Percentiles rank a stretch among this genome's conserved stretches.
phyloP scores from a whole-genome alignment of 2,113 vertebrate genomes.

The Ceyx margarethae region DNA sequence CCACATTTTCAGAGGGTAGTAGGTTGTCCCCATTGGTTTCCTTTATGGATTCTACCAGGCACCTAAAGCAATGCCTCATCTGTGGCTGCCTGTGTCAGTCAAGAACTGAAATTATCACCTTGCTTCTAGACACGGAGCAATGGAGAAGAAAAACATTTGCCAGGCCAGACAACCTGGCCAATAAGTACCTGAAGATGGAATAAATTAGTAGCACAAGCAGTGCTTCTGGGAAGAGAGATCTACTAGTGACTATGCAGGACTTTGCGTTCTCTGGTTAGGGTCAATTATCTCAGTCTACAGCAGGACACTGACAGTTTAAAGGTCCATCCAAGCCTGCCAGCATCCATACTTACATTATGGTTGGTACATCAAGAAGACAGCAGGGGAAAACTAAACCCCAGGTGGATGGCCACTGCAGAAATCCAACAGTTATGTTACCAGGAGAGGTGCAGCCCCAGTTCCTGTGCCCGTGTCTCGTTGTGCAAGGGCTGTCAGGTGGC shows the following conservation, averaged over 20 bases:
- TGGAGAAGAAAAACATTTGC: background rate
- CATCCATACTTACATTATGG: rapidly evolving
- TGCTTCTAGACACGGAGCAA: background rate
- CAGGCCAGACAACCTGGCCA: background rate
- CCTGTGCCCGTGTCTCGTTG: background rate
- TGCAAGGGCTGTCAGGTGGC: background rate
- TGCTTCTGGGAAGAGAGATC: background rate
- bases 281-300: background rate
- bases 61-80: background rate
- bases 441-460: background rate
- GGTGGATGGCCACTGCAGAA: background rate
- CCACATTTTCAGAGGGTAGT: background rate
- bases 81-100: background rate
- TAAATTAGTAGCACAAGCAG: background rate
- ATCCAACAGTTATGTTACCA: background rate
- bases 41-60: background rate
- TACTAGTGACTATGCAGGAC: background rate
- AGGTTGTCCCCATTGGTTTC: background rate
- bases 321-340: background rate
- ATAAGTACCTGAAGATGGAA: background rate
- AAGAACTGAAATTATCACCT: background rate
- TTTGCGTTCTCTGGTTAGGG: background rate
- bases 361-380: background rate
- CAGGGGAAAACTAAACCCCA: background rate
- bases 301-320: background rate